Evolutionary conservation across 2,888 invertebrate genomes (phyloP), one percentile per base, ranked within the genome.

Genomic region (Zaprionus obscuricornis): DNA sequence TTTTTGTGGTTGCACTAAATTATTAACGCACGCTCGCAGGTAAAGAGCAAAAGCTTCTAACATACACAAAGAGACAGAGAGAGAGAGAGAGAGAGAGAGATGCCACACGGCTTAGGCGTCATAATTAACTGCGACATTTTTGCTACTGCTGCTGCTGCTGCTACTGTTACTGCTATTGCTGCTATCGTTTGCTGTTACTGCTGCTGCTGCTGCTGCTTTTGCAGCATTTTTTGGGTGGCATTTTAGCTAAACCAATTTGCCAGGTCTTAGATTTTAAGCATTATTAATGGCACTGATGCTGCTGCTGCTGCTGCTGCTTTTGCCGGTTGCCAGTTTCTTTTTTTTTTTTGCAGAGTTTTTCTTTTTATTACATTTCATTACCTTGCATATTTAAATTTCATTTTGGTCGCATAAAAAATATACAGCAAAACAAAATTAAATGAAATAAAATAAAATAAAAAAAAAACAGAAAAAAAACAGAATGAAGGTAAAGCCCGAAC

Each of bases 191-290:
- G 40, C 13, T 24, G 43, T 34, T 47, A 13, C 33, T 46, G 34
- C n/a, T n/a, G n/a, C n/a, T 26, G 10, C 20, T 17, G 18, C 27
- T 58, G 45, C 40, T 57, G 69, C 62, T 29, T 60, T 58, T 47
- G 66, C 51, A 55, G 40, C 50, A 56, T 37, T 52, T 72, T 50
- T 59, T 58, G 82, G 54, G 63, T 31, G 17, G 49, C 47, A 26
- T 45, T 66, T 57, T 16, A 54, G 63, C 81, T 72, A 81, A 84
- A 81, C 79, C 74, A 81, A 81, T 81, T 81, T 81, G 75, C 75
- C 74, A 73, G 63, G 83, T 72, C 78, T 81, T 75, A 75, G 79
- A 78, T 78, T 83, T 79, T 85, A 81, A 81, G 83, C 85, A 74
- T 85, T 85, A 81, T 81, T 74, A 75, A 81, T 81, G 70, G 63